Base-by-base conservation (phyloP, 1,140 invertebrate genomes). In the Drosophila baimaii region DNA sequence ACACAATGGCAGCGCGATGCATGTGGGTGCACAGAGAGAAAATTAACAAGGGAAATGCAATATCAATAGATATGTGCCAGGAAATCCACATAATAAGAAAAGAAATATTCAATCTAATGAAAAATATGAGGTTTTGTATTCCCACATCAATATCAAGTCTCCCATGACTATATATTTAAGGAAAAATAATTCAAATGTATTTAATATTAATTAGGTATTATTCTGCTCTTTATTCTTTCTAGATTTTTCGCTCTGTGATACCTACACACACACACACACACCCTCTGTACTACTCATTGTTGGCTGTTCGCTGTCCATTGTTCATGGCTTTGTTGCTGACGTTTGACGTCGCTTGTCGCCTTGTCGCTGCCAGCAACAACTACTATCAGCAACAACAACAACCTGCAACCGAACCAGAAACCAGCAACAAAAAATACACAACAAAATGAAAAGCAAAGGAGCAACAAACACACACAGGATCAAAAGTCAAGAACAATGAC, bases 401-500 rank as follows among this genome's bases (percentile, higher is more conserved):
- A 3, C n/a, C n/a, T n/a, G n/a, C n/a, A n/a, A n/a, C n/a, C n/a
- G 46, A 6, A 23, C 31, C 21, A 46, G 7, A 13, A 15, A 15
- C 27, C 23, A 43, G 56, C 27, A 43, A 70, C 59, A 29, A 15
- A 52, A 54, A 15, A 35, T 2, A 17, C 2, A 35, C 27, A 31
- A n/a, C 7, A 43, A 13, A 19, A 29, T 31, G n/a, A 2, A 8
- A 13, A 12, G 41, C 41, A 52, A 54, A 21, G 51, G 51, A 54
- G n/a, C 17, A 35, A 21, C 27, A 23, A n/a, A n/a, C n/a, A 25
- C 17, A 35, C n/a, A 29, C 65, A 55, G 69, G 84, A 89, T 88
- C 84, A 88, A 89, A 77, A 88, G 84, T 88, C 83, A 88, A 88
- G 80, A 89, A 88, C 83, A 88, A 89, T 88, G 84, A 89, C 77